Evolutionary conservation across 1,140 invertebrate genomes (phyloP), one percentile per base, ranked within the genome.

Genomic region (Pseudoatta argentina): DNA sequence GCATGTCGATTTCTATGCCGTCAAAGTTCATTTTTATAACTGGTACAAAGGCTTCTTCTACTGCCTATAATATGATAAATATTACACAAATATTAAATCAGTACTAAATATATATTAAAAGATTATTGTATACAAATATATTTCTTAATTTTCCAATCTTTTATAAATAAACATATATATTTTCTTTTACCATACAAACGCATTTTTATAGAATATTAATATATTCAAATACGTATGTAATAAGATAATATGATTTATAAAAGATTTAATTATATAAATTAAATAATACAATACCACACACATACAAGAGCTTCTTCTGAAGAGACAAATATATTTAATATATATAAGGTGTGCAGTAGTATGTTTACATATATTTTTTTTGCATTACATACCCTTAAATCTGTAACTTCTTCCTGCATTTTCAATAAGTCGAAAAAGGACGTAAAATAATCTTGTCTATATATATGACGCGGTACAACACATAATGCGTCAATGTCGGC

Each of bases 21-120:
- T 99, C 98, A 95, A 99, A 99, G 93, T 98, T 98, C 98, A 99
- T 99, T 96, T 99, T 99, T 73, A 99, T 99, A 3, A 99, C 98
- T 24, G 99, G 99, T 77, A 99, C 99, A 96, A 98, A 99, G 0
- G 99, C 99, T 95, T 99, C 99, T 95, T 99, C 99, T 12, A 99
- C 99, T 1, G 98, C 97, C 96, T 98, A 93, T 67, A 89, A 71
- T 93, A 44, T 61, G 53, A 87, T 53, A 88, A 88, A 63, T 21
- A 64, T 83, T 24, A 44, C 39, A 44, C 39, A 27, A n/a, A 87
- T 30, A 44, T 63, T 30, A 72, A 61, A 61, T 10, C 6, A 21
- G n/a, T 51, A 81, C 57, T 61, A 59, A 69, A 71, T 30, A 53
- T 30, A 10, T 21, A 57, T 24, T 14, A 34, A 3, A 24, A 71